Conservation (phyloP, 1,140 invertebrate species). For the Sitobion miscanthi region DNA sequence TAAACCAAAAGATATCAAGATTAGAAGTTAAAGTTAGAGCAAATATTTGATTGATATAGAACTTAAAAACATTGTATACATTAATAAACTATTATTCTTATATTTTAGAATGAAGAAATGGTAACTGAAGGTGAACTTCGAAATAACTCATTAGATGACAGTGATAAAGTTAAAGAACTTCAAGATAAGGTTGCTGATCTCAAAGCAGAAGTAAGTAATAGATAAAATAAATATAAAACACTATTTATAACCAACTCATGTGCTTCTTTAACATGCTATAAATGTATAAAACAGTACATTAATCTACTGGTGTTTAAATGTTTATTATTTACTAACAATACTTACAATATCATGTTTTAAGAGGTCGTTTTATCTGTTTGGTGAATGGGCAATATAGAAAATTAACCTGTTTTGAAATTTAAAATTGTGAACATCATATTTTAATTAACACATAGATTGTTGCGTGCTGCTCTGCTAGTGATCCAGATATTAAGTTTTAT, state of each 20-base stretch:
- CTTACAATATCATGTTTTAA: not conserved
- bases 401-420: not conserved
- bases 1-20: constrained; percentile 92
- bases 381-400: not conserved
- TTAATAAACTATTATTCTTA: constrained; percentile 57
- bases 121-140: constrained; percentile 85
- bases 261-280: constrained; percentile 5
- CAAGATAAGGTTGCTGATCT: constrained; percentile 90
- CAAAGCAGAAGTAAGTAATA: constrained; percentile 82
- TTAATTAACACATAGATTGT: too few relatives aligned
- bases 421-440: too few relatives aligned
- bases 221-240: not conserved
- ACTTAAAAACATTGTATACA: not conserved
- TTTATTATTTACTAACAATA: constrained; percentile 23
- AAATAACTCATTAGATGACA: constrained; percentile 76
- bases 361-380: not conserved
- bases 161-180: constrained; percentile 82
- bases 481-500: too few relatives aligned
- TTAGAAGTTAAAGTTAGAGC: constrained; percentile 84
- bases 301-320: not conserved
- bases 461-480: too few relatives aligned
- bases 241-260: not conserved
- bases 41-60: constrained; percentile 56
- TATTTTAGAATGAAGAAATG: constrained; percentile 86
- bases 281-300: not conserved